Evolutionary conservation across 1,140 invertebrate species (phyloP).

Genomic region (Drosophila gunungcola): DNA sequence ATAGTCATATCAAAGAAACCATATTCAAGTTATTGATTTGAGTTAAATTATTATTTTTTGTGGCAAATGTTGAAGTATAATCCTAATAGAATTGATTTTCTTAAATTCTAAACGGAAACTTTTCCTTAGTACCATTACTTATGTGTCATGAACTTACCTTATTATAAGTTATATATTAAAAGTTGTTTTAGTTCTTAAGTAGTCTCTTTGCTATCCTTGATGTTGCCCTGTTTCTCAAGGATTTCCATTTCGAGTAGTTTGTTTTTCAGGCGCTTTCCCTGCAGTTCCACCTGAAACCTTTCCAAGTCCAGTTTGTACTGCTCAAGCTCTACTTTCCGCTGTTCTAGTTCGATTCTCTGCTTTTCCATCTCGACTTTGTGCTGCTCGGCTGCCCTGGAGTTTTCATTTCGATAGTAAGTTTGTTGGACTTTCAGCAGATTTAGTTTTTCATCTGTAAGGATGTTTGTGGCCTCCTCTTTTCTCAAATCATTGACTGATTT

Average conservation of each 20-base stretch:
- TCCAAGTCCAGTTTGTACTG: not conserved
- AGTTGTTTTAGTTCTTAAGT: not conserved
- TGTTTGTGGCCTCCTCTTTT: not conserved
- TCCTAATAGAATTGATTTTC: no score
- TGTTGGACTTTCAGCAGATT: conserved; percentile 5
- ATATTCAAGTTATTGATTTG: no score
- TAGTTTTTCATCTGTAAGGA: not conserved
- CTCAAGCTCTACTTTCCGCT: not conserved
- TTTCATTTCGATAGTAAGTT: conserved; percentile 10
- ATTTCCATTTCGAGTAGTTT: conserved; percentile 8
- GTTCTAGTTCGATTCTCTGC: not conserved
- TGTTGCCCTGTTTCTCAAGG: not conserved
- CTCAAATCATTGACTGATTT: not conserved
- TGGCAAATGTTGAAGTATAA: no score
- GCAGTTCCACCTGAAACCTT: not conserved
- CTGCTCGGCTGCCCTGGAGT: conserved; percentile 12
- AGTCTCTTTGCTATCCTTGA: no score
- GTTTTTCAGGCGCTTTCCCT: conserved; percentile 1
- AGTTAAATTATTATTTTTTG: no score
- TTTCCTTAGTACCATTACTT: no score
- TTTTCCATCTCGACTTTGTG: conserved; percentile 14
- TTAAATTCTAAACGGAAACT: no score
- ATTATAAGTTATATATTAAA: not conserved
- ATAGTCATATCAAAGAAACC: no score
- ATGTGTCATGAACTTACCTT: no score